Base-by-base conservation (phyloP, 2,888 invertebrate species). In the Sphaeridia pumilis region DNA sequence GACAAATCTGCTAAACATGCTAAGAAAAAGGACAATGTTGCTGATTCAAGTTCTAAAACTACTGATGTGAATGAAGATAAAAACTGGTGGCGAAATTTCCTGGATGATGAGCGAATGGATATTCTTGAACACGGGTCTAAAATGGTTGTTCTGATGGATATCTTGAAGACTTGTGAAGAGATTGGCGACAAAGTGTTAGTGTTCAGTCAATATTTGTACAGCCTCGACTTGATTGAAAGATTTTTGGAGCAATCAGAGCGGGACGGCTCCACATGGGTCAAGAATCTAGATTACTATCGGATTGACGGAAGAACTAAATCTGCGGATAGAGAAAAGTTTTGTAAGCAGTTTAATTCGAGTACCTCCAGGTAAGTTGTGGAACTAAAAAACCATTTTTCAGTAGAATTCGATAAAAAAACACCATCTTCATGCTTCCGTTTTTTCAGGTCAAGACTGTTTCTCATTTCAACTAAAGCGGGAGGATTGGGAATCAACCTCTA, bases 111-210 rank as follows among this genome's bases (percentile, higher is more conserved):
- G 12, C n/a, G n/a, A n/a, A 31, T 53, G n/a, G n/a, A 50, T 14
- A 7, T 25, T 1, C n/a, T 92, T 64, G 75, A 78, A 41, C 74
- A 82, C 64, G 83, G 89, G 53, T 79, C 83, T 55, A 95, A 94
- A 70, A 74, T 94, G 2, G 70, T 79, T 44, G 73, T 95, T 36
- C 74, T 95, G 24, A 83, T 94, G 69, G 83, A 84, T 49, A 84
- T 98, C 61, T 75, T 98, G 60, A 79, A 84, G 63, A 84, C 92
- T 73, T 90, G 90, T 69, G 93, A 94, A 70, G 78, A 83, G 62
- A 92, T 95, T 62, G 97, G 95, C 1, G 97, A 98, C 69, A 98
- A 98, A 77, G 74, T 97, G 84, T 87, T 70, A 76, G 79, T 98
- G 26, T 98, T 98, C 73, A 94, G 94, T 7, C 97, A 98, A 69